phyloP scores from a whole-genome alignment of 2,797 vertebrate species.

The Coccyzus lansbergi region DNA sequence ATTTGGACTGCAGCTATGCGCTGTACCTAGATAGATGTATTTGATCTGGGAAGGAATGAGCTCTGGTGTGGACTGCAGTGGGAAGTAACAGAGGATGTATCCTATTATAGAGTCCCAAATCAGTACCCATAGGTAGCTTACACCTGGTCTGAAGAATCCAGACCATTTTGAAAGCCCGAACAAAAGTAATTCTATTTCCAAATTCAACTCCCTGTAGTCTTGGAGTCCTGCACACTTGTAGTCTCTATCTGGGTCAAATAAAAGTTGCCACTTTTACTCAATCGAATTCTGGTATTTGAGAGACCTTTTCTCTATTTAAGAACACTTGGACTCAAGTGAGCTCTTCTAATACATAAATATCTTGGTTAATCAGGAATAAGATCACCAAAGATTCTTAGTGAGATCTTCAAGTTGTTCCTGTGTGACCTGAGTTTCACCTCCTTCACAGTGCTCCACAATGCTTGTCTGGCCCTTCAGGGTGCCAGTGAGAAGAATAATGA shows the following conservation, averaged over 20 bases:
- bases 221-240: background rate
- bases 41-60: rapidly evolving
- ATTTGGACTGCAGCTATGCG: background rate
- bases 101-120: background rate
- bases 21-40: background rate
- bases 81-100: background rate
- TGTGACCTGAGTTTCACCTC: background rate
- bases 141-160: background rate
- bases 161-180: background rate
- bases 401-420: background rate
- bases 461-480: rapidly evolving
- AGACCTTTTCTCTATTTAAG: rapidly evolving
- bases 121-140: background rate
- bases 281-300: background rate
- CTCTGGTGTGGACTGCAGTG: rapidly evolving
- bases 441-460: background rate
- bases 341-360: background rate
- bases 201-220: background rate
- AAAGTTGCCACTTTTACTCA: background rate
- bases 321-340: rapidly evolving
- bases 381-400: background rate
- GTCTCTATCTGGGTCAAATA: background rate
- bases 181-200: background rate
- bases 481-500: background rate
- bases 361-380: background rate